phyloP scores from a whole-genome alignment of 1,140 invertebrate genomes.

The Ooceraea biroi region DNA sequence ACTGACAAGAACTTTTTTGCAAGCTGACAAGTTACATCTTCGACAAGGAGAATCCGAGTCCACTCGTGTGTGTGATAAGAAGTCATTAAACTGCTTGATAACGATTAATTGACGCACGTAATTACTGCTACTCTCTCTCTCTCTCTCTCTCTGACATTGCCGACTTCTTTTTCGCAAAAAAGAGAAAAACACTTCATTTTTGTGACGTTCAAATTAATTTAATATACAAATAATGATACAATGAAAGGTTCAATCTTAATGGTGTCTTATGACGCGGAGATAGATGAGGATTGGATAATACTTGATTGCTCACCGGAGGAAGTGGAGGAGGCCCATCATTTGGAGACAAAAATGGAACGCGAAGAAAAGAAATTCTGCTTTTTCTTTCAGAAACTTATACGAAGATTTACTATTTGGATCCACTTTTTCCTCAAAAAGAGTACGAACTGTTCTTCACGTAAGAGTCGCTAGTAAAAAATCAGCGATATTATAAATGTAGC shows the following conservation, averaged over 20 bases:
- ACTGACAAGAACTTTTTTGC: neutral
- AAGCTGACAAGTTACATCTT: neutral
- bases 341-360: neutral
- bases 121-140: no score
- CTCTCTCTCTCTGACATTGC: neutral
- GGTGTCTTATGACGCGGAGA: neutral
- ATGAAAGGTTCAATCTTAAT: neutral
- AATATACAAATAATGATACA: no score
- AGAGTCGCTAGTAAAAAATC: slow-evolving; percentile 47
- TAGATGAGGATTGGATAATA: slow-evolving; percentile 38
- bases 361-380: slow-evolving; percentile 71
- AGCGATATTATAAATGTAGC: neutral
- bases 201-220: neutral
- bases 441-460: slow-evolving; percentile 70
- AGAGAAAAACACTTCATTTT: neutral
- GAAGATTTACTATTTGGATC: slow-evolving; percentile 80
- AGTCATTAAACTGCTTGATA: slow-evolving; percentile 28
- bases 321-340: neutral
- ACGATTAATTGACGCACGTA: slow-evolving; percentile 17
- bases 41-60: neutral
- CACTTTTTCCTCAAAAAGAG: slow-evolving; percentile 73
- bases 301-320: slow-evolving; percentile 67
- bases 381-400: slow-evolving; percentile 72
- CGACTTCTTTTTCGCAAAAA: neutral
- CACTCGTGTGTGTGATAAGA: neutral